Evolutionary conservation across 2,888 invertebrate species (phyloP), one percentile per base, ranked within the genome.

Genomic region (Nemotelus nigrinus): DNA sequence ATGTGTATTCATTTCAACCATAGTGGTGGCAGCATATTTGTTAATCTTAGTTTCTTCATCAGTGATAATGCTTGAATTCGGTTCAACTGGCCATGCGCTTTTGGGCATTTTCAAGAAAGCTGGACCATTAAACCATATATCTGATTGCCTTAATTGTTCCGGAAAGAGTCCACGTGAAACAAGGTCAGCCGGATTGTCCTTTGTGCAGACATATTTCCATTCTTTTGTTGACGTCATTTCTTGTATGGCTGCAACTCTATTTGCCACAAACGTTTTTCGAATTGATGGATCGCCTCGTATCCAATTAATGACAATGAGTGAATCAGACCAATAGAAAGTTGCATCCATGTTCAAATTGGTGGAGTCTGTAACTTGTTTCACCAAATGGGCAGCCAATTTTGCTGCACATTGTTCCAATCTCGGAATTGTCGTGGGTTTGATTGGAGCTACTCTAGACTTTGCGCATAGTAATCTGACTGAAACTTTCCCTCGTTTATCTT

Each of bases 361-460:
- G 7, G 63, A 7, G 25, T 3, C 3, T 63, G 39, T 43, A 3
- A 78, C 43, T 76, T 47, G 43, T 2, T 41, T 8, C 2, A 43
- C 43, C 0, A 78, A 45, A 2, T n/a, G n/a, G n/a, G n/a, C n/a
- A n/a, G 76, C 76, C 10, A 76, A 3, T 50, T 70, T 63, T 43
- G 81, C 79, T 50, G 75, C 78, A 4, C 80, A 76, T 39, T 83
- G 76, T 47, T 82, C 81, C 6, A 83, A 65, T 25, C 82, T 71
- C 4, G 82, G 81, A 44, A 83, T 78, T 1, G 82, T 80, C 6
- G 79, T 68, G 5, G 67, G 55, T 57, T 82, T 83, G 3, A 65
- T 10, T 43, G 79, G 79, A 10, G 78, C 77, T 6, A 80, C 77
- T 48, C 60, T 63, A 10, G 79, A 79, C 63, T 79, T 77, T 44